These are phyloP conservation scores for Drosophila santomea DNA, from an alignment of 1,140 invertebrate genomes.

Conservation along the genomic window DNA sequence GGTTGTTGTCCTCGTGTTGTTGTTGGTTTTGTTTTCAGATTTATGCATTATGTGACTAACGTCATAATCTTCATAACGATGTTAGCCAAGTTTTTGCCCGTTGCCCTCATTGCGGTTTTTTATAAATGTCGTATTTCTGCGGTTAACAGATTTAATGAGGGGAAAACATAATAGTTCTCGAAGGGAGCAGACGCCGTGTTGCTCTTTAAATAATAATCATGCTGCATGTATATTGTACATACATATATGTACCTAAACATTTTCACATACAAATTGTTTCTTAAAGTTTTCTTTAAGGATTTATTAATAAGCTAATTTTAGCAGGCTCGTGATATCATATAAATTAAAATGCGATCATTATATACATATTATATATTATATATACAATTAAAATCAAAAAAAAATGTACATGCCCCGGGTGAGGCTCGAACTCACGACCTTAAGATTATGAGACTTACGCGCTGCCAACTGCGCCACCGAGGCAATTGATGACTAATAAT, in stretches of 20 bases:
- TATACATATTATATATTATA: too few species aligned
- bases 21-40: conserved; percentile 21
- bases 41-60: conserved; percentile 56
- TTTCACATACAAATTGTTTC: too few species aligned
- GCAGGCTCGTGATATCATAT: too few species aligned
- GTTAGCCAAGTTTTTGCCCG: conserved; percentile 34
- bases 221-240: too few species aligned
- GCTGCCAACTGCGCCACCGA: conserved; percentile 97
- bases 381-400: not conserved
- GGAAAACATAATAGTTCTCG: not conserved
- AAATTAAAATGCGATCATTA: not conserved
- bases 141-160: conserved; percentile 36
- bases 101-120: conserved; percentile 25
- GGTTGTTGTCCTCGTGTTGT: conserved; percentile 8
- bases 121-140: conserved; percentile 41
- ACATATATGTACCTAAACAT: too few species aligned
- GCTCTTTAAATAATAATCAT: not conserved
- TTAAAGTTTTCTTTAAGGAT: not conserved
- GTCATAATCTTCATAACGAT: conserved; percentile 62
- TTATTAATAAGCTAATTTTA: not conserved
- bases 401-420: conserved; percentile 92
- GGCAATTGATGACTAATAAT: conserved; percentile 83
- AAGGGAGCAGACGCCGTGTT: not conserved
- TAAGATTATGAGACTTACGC: conserved; percentile 99
- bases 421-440: conserved; percentile 98